phyloP scores from a whole-genome alignment of 2,888 invertebrate species.

The Hedya salicella region DNA sequence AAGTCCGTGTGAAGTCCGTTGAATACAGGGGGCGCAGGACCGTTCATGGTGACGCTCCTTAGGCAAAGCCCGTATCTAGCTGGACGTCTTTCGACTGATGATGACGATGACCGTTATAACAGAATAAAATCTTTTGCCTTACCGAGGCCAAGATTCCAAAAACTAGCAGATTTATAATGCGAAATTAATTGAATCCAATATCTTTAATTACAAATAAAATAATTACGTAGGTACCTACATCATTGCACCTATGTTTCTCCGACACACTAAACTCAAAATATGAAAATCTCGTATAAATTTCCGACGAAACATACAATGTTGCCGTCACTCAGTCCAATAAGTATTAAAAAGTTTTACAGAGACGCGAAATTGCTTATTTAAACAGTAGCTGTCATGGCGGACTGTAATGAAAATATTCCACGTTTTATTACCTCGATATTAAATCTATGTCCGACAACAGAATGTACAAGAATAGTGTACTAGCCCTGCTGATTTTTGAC shows the following conservation, averaged over 20 bases:
- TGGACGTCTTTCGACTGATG: no score
- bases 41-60: no score
- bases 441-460: conserved; percentile 71
- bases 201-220: neutral
- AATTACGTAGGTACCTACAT: neutral
- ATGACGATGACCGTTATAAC: no score
- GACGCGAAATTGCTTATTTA: conserved; percentile 60
- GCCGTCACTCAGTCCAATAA: conserved; percentile 40
- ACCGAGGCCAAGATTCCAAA: no score
- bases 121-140: no score
- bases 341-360: conserved; percentile 64
- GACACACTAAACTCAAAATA: conserved; percentile 13
- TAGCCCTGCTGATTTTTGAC: no score
- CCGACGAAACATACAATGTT: conserved; percentile 40
- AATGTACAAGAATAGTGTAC: conserved; percentile 45
- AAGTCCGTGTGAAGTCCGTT: no score
- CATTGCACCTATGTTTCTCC: neutral
- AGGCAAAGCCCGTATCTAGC: no score
- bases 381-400: conserved; percentile 60
- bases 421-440: conserved; percentile 77
- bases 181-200: no score
- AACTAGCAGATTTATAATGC: no score
- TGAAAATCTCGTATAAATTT: conserved; percentile 27
- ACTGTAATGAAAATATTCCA: conserved; percentile 78
- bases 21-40: no score